phyloP scores from a whole-genome alignment of 2,113 vertebrate genomes.

The Oncorhynchus masou region DNA sequence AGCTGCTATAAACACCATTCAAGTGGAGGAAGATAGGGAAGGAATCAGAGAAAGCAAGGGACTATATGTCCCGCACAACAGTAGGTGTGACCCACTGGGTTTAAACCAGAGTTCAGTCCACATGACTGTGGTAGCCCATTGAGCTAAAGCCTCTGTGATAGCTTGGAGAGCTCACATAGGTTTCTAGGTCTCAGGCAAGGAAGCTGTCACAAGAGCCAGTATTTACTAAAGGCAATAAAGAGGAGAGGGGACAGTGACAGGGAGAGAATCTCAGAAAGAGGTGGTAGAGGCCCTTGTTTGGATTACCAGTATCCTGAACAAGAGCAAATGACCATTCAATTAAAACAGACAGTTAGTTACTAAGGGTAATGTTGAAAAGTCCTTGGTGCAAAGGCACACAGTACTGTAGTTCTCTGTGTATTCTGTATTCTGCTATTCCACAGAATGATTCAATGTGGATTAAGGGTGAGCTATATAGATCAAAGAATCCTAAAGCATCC shows the following conservation, averaged over 20 bases:
- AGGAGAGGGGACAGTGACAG: no score
- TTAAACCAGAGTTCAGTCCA: no score
- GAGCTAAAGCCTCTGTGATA: no score
- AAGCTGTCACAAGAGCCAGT: no score
- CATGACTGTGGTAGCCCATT: no score
- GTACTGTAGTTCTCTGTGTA: neutral
- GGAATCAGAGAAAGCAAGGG: neutral
- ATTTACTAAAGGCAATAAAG: no score
- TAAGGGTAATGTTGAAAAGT: neutral
- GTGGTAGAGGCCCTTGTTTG: no score
- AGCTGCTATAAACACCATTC: slow-evolving; percentile 27
- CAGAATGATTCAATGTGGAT: neutral
- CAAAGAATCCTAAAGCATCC: neutral
- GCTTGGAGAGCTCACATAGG: no score
- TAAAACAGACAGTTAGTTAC: neutral
- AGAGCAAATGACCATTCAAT: neutral
- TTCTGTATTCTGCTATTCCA: neutral
- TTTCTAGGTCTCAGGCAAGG: no score
- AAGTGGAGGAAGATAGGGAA: slow-evolving; percentile 15
- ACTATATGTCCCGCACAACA: no score
- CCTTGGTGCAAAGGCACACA: neutral
- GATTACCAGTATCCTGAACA: neutral
- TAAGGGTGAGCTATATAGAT: neutral
- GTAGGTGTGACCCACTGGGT: neutral
- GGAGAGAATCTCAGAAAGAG: no score